phyloP scores from a whole-genome alignment of 2,113 vertebrate genomes.

The Probosciger aterrimus region DNA sequence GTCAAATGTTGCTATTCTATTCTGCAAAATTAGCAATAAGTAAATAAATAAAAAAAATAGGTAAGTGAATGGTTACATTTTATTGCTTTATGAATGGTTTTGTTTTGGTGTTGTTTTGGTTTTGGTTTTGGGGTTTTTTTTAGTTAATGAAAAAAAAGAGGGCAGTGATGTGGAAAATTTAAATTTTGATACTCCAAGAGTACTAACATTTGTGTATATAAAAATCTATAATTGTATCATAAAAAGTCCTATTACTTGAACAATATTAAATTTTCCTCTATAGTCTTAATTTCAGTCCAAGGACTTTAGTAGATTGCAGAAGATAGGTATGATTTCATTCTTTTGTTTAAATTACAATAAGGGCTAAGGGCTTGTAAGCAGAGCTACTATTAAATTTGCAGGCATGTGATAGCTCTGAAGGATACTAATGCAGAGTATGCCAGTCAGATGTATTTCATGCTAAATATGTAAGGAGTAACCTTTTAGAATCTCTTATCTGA shows the following conservation, averaged over 20 bases:
- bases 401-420: background rate
- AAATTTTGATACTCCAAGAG: background rate
- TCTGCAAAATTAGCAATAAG: background rate
- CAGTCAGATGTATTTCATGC: background rate
- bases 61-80: background rate
- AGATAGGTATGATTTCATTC: background rate
- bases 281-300: background rate
- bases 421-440: background rate
- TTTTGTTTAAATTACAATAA: background rate
- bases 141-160: background rate
- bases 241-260: background rate
- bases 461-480: background rate
- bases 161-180: background rate
- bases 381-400: background rate
- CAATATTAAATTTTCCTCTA: background rate
- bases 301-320: background rate
- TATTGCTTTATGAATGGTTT: background rate
- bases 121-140: background rate
- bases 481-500: background rate
- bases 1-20: background rate
- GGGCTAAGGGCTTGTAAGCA: background rate
- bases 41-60: background rate
- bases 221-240: rapidly evolving
- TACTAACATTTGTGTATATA: background rate
- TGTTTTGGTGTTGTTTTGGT: background rate